Base-by-base conservation (phyloP, 2,888 invertebrate genomes). In the Agriotes lineatus region DNA sequence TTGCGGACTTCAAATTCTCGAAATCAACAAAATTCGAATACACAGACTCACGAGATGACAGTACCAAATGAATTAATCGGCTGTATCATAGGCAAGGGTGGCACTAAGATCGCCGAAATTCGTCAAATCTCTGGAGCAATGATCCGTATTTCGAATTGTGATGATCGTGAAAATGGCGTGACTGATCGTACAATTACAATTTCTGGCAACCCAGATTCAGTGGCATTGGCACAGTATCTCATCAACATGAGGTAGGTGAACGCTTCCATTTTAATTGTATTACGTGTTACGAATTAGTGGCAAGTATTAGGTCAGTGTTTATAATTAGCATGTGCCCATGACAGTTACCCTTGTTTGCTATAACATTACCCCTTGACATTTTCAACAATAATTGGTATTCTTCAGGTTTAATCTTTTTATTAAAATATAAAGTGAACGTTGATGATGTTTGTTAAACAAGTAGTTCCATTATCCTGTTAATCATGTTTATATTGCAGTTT, bases 141-240 rank as follows among this genome's bases (percentile, higher is more conserved):
- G 94, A 99, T 99, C 85, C 94, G 98, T 86, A 99, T 99, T 87
- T 97, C 97, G 72, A 98, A 98, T 86, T 96, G 96, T 84, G 98
- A 99, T 86, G 98, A 99, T 84, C 93, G 96, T 78, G 97, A 98
- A 83, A 97, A 96, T 77, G 97, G 97, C 77, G 93, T 93, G 82
- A 96, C 96, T 73, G 96, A 99, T 86, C 92, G 99, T 80, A 97
- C 97, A 80, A 97, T 99, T 85, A 97, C 97, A 76, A 98, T 99
- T 80, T 95, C 96, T 70, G 99, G 98, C 76, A 96, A 96, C 86
- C 96, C 97, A 18, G 98, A 99, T 85, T 94, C 97, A 67, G 97
- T 99, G 75, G 96, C 96, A 76, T 89, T 98, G 82, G 99, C 98
- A 79, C 97, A 98, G 88, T 98, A 98, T 88, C 94, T 99, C 88